phyloP scores from a whole-genome alignment of 2,888 invertebrate genomes.

The Coleophora deauratella region DNA sequence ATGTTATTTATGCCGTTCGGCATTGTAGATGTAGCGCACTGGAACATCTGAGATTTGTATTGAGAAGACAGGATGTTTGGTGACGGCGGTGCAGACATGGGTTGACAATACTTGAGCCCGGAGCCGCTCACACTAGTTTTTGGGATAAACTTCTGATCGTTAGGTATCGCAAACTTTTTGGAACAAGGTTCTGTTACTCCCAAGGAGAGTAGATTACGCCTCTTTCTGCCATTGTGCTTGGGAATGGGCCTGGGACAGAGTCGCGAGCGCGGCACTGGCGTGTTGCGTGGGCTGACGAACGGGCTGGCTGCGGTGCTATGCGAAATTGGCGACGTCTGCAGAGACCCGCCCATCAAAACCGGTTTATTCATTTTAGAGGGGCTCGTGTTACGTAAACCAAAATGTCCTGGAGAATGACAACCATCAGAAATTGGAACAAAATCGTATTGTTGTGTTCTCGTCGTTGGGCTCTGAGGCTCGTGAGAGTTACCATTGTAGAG shows the following conservation, averaged over 20 bases:
- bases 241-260: constrained; percentile 71
- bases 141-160: constrained; percentile 55
- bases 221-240: constrained; percentile 51
- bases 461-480: constrained; percentile 84
- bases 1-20: constrained; percentile 61
- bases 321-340: constrained; percentile 63
- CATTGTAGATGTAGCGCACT: constrained; percentile 42
- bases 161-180: constrained; percentile 60
- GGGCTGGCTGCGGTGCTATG: constrained; percentile 83
- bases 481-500: constrained; percentile 54
- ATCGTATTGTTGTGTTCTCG: constrained; percentile 85
- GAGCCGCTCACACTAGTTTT: constrained; percentile 41
- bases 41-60: constrained; percentile 66
- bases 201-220: constrained; percentile 47
- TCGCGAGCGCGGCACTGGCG: constrained; percentile 80
- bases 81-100: constrained; percentile 81
- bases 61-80: constrained; percentile 69
- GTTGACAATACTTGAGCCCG: constrained; percentile 55
- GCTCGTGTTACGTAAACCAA: constrained; percentile 49
- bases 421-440: constrained; percentile 91
- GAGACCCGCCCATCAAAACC: constrained; percentile 51
- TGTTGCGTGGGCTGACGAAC: constrained; percentile 87
- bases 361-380: constrained; percentile 50
- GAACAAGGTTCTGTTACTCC: constrained; percentile 43
- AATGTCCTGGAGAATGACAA: constrained; percentile 74